Evolutionary conservation across 2,888 invertebrate species (phyloP).

Genomic region (Dendrolimus pini): DNA sequence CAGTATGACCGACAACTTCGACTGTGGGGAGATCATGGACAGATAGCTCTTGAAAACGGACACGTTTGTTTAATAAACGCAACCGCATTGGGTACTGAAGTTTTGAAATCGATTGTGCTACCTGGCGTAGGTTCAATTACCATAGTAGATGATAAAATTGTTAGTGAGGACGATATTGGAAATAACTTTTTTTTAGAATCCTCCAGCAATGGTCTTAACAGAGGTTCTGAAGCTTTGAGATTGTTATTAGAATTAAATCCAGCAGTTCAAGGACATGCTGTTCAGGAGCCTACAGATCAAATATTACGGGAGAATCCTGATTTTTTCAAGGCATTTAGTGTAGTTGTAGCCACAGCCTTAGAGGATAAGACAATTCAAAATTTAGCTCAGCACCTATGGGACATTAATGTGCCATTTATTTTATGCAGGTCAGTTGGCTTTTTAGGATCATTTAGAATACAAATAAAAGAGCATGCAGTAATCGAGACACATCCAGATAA

Average conservation of each 20-base stretch:
- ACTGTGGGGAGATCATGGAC: slow-evolving; percentile 99
- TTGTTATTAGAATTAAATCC: slow-evolving; percentile 92
- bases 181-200: slow-evolving; percentile 96
- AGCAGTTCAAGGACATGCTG: slow-evolving; percentile 94
- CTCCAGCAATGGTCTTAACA: slow-evolving; percentile 87
- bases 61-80: slow-evolving; percentile 96
- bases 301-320: slow-evolving; percentile 90
- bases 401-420: slow-evolving; percentile 88
- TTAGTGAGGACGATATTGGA: slow-evolving; percentile 94
- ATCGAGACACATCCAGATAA: slow-evolving; percentile 98
- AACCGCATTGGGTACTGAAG: slow-evolving; percentile 94
- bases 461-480: slow-evolving; percentile 88
- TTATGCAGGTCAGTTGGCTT: slow-evolving; percentile 94
- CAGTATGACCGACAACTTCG: slow-evolving; percentile 91
- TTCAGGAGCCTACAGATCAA: slow-evolving; percentile 92
- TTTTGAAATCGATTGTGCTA: slow-evolving; percentile 94
- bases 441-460: slow-evolving; percentile 92
- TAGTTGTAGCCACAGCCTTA: slow-evolving; percentile 89
- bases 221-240: slow-evolving; percentile 90
- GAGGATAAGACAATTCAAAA: slow-evolving; percentile 85
- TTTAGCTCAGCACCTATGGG: slow-evolving; percentile 89
- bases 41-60: slow-evolving; percentile 89
- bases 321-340: slow-evolving; percentile 90
- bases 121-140: slow-evolving; percentile 96
- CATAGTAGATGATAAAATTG: slow-evolving; percentile 90